A percentile compares a stretch with the other conserved stretches of the same genome.
Conservation (phyloP, 2,888 invertebrate species). For the Cephus pygmeus region DNA sequence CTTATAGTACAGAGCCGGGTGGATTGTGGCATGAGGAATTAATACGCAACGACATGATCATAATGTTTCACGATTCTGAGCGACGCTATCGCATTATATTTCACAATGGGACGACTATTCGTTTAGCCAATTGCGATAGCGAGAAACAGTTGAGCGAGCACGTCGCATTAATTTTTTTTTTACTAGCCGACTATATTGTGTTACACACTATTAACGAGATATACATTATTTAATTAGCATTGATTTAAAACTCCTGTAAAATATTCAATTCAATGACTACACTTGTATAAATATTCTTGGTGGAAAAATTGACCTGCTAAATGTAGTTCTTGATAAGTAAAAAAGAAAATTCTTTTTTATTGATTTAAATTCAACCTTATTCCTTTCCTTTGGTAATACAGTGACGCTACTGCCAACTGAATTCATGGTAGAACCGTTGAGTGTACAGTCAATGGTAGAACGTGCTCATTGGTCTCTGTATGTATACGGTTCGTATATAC, state of each 20-base stretch:
- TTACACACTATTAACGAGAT: neutral
- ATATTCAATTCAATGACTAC: neutral
- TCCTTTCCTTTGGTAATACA: neutral
- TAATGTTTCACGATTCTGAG: neutral
- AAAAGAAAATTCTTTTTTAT: neutral
- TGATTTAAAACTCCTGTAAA: neutral
- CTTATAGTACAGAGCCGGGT: neutral
- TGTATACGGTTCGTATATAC: neutral
- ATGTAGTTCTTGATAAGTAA: neutral
- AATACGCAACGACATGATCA: neutral
- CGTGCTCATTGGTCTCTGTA: neutral
- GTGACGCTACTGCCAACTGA: neutral
- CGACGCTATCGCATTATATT: neutral
- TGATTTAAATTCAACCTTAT: neutral
- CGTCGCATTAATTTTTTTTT: neutral
- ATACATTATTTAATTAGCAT: neutral
- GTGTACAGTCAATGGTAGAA: neutral
- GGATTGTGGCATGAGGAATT: neutral
- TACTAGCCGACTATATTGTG: neutral
- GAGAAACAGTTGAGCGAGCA: neutral
- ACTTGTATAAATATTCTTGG: neutral
- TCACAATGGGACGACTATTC: neutral
- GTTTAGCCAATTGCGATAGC: neutral
- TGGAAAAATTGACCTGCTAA: neutral
- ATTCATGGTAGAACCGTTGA: neutral